These are phyloP conservation scores for Troides oblongomaculatus DNA, from an alignment of 2,888 invertebrate species.

Conservation along the genomic window DNA sequence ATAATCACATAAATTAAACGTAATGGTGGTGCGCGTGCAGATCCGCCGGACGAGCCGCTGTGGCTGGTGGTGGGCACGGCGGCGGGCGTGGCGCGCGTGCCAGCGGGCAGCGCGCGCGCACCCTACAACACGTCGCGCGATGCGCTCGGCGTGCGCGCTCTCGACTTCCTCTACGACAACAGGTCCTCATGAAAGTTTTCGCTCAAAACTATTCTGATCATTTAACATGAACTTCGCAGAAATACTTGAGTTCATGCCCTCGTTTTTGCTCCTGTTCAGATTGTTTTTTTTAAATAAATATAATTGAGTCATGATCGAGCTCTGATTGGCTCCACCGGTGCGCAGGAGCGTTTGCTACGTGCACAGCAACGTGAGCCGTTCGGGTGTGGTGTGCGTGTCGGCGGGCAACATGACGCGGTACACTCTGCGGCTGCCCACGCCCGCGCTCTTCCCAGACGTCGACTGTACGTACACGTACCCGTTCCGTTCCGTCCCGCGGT, in stretches of 20 bases:
- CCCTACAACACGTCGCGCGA: slow-evolving; percentile 41
- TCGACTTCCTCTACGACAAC: slow-evolving; percentile 64
- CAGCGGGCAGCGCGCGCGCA: slow-evolving; percentile 63
- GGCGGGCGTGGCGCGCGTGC: slow-evolving; percentile 82
- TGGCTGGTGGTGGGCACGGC: slow-evolving; percentile 85
- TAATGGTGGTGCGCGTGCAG: slow-evolving; percentile 58
- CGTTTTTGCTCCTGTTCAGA: too few relatives aligned
- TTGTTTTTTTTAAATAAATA: too few relatives aligned
- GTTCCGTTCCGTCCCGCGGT: not conserved
- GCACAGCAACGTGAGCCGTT: slow-evolving; percentile 80
- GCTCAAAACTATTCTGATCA: too few relatives aligned
- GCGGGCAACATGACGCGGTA: slow-evolving; percentile 82
- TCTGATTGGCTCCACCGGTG: too few relatives aligned
- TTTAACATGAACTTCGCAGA: too few relatives aligned
- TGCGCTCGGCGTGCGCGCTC: slow-evolving; percentile 65
- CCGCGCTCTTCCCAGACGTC: slow-evolving; percentile 82
- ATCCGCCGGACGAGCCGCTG: slow-evolving; percentile 81
- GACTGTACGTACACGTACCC: slow-evolving; percentile 73
- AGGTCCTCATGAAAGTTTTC: slow-evolving; percentile 40
- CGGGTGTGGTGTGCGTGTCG: slow-evolving; percentile 82
- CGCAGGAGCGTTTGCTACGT: slow-evolving; percentile 82
- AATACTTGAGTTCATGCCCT: too few relatives aligned
- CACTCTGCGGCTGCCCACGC: slow-evolving; percentile 78
- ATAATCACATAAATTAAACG: not conserved
- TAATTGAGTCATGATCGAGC: too few relatives aligned